A percentile compares a stretch with the other conserved stretches of the same genome.
Conservation (phyloP, 2,797 vertebrate species). For the Clamator glandarius region DNA sequence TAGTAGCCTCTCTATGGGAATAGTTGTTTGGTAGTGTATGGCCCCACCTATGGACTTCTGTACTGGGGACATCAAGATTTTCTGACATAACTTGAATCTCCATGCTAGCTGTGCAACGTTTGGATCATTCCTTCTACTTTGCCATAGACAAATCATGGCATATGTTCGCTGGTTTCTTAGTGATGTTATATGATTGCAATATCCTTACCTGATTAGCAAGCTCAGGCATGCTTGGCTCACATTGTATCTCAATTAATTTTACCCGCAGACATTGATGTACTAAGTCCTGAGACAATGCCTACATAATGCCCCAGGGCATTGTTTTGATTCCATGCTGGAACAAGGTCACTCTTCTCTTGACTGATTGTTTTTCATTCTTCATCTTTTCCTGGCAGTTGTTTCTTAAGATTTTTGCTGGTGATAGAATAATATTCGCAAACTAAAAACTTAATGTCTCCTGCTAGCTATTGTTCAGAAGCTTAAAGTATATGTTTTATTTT, state of each 20-base stretch:
- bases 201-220: constrained; percentile 50
- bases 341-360: constrained; percentile 34
- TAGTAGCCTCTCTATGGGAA: neutral
- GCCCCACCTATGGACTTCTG: neutral
- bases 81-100: neutral
- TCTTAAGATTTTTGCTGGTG: neutral
- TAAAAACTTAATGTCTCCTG: neutral
- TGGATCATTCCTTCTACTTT: neutral
- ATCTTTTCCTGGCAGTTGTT: constrained; percentile 30
- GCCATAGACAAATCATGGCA: neutral
- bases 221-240: constrained; percentile 30
- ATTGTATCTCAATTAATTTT: constrained; percentile 55
- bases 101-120: neutral
- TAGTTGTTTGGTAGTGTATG: neutral
- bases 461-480: neutral
- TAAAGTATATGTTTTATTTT: neutral
- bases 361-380: neutral
- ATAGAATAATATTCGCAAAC: neutral
- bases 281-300: constrained; percentile 52
- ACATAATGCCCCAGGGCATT: neutral
- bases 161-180: neutral
- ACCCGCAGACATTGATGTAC: constrained; percentile 17
- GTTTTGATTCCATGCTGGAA: constrained; percentile 41
- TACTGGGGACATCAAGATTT: neutral
- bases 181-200: constrained; percentile 36